Evolutionary conservation across 2,888 invertebrate genomes (phyloP), one percentile per base, ranked within the genome.

Genomic region (Hydroisotoma schaefferi): DNA sequence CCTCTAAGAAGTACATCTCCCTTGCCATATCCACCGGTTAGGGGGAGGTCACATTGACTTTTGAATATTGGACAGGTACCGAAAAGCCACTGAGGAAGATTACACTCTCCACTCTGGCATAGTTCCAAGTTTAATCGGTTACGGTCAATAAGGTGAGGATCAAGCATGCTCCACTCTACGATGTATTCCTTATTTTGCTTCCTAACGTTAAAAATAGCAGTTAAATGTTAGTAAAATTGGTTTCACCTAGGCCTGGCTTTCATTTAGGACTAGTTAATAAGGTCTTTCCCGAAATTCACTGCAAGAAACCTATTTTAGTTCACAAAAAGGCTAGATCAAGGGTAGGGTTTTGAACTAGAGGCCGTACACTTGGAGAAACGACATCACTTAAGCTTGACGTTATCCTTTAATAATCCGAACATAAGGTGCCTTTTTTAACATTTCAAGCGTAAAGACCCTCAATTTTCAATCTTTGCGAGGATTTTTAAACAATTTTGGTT

Each of bases 31-130:
- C 18, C 28, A 8, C 40, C 47, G 20, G 18, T 5, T 2, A 59
- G 4, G 3, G 28, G 23, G 6, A 40, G 28, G 1, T 25, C 18
- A 25, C 65, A 65, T 12, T 40, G 27, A 18, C 57, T 49, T 18
- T 29, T 37, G 20, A 52, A 43, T n/a, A 63, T 59, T 10, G 37
- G 44, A 38, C 65, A 65, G 6, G 52, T 62, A 5, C 65, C 65
- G 18, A 65, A 55, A 1, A 65, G 54, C 38, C 46, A 48, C 26
- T 65, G 62, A 0, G 25, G 43, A 15, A 65, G 8, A 22, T 55
- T 58, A 27, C 65, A 65, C n/a, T 46, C 18, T 1, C 53, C 49
- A 23, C 51, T 15, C 12, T 22, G 29, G 28, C 62, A 62, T n/a
- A 33, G n/a, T 52, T 52, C 51, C n/a, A 28, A 29, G 37, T 52